phyloP scores from a whole-genome alignment of 1,140 invertebrate species.

The Drosophila rhopaloa region DNA sequence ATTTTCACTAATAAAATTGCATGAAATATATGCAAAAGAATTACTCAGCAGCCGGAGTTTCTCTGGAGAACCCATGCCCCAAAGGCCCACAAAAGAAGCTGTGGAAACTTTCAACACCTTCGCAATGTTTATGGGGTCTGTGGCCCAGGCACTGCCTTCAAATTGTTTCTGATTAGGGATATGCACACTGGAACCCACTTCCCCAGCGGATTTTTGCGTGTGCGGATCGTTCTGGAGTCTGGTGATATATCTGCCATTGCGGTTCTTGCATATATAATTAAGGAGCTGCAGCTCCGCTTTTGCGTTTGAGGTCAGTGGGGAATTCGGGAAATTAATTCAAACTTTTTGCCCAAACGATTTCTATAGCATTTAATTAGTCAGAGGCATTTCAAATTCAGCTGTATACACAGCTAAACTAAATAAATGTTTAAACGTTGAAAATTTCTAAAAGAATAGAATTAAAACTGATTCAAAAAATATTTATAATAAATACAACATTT shows the following conservation, averaged over 20 bases:
- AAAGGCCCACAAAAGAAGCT: conserved; percentile 43
- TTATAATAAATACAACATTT: no score
- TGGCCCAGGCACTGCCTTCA: conserved; percentile 22
- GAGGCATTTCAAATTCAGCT: not conserved
- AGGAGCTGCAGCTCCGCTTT: conserved; percentile 33
- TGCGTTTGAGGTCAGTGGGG: conserved; percentile 24
- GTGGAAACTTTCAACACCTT: conserved; percentile 75
- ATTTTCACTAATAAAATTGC: conserved; percentile 75
- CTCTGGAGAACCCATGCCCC: conserved; percentile 41
- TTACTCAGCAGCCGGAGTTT: conserved; percentile 38
- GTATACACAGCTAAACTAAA: not conserved
- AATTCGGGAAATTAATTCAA: conserved; percentile 19
- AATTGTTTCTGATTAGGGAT: conserved; percentile 75
- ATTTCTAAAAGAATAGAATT: no score
- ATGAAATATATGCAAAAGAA: conserved; percentile 74
- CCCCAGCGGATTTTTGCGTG: conserved; percentile 35
- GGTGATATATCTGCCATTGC: conserved; percentile 77
- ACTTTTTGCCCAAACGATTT: not conserved
- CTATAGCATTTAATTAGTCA: not conserved
- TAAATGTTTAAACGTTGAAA: not conserved
- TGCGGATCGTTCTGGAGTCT: conserved; percentile 36
- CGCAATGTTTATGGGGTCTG: conserved; percentile 63
- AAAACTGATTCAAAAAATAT: no score
- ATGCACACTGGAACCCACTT: conserved; percentile 22
- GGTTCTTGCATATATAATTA: conserved; percentile 77